These are phyloP conservation scores for Lacerta bilineata DNA, from an alignment of 2,797 vertebrate species.

Conservation along the genomic window DNA sequence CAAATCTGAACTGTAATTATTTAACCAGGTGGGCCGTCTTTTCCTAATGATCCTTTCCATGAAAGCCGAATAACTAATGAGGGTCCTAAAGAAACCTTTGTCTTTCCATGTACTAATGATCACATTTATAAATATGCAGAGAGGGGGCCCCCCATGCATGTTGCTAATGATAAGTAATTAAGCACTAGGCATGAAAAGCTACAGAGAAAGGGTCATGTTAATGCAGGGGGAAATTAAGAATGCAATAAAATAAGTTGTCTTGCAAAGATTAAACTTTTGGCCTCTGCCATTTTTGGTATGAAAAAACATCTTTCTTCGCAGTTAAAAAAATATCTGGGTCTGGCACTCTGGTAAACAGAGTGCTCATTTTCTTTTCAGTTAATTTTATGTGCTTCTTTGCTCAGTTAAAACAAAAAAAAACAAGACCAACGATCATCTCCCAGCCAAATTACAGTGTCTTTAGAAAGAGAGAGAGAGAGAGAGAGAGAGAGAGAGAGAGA, in stretches of 20 bases:
- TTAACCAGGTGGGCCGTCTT: conserved; percentile 88
- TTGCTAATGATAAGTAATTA: conserved; percentile 90
- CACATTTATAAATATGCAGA: conserved; percentile 87
- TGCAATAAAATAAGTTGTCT: conserved; percentile 84
- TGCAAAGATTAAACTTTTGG: conserved; percentile 82
- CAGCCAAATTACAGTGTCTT: conserved; percentile 65
- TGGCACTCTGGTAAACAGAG: conserved; percentile 68
- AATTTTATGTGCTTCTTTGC: conserved; percentile 70
- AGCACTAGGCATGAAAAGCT: conserved; percentile 85
- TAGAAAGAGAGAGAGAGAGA: conserved; percentile 39
- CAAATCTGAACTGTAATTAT: conserved; percentile 86
- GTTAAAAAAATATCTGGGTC: conserved; percentile 39
- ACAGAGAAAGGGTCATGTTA: conserved; percentile 83
- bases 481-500: conserved; percentile 20
- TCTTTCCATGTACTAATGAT: conserved; percentile 87
- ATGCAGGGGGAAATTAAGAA: conserved; percentile 86
- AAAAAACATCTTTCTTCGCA: conserved; percentile 65
- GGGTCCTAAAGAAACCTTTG: conserved; percentile 85
- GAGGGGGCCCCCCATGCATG: conserved; percentile 82
- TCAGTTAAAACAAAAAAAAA: conserved; percentile 61
- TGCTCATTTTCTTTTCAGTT: conserved; percentile 70
- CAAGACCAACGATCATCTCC: conserved; percentile 65
- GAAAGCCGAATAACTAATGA: conserved; percentile 89
- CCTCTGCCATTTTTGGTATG: conserved; percentile 72
- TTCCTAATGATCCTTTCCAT: conserved; percentile 87